Evolutionary conservation across 2,797 vertebrate genomes (phyloP), one percentile per base, ranked within the genome.

Genomic region (Poeciliopsis infans): DNA sequence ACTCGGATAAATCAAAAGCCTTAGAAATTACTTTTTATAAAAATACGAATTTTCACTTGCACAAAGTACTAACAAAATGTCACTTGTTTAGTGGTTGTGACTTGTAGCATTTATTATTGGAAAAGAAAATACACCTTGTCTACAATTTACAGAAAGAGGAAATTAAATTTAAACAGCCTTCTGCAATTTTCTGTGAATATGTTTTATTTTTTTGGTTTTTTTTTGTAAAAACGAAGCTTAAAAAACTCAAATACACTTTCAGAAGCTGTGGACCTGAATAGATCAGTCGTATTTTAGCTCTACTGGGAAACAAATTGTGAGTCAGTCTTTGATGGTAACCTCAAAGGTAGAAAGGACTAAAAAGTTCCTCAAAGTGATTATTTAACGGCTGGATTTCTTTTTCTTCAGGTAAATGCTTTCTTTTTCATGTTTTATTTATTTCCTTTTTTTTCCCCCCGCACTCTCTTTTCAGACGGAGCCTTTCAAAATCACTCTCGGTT

Each of bases 401-500:
- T 76, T 13, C 31, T 69, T 69, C 13, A 70, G 68, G 68, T 70
- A 73, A 69, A 71, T 57, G 20, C 4, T 31, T 18, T 75, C 41
- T 79, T 3, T 70, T 68, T 83, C 13, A 0, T 20, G 20, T 79
- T 70, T 70, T 77, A 43, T 85, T 72, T 79, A 66, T 78, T 47
- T 61, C 7, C 41, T 72, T 7, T 36, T 76, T 43, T 69, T 18
- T 11, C 12, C n/a, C 0, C 25, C 31, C 7, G 2, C 59, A 1
- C 33, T 68, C 6, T 72, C 6, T 47, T 86, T 88, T 72, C 86
- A 96, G 96, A 96, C 91, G 94, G 86, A 83, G 96, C 92, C 83
- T 97, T 97, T 93, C 97, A 98, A 88, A 99, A 97, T 91, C 97
- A 97, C 89, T 95, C 98, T 25, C 96, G 97, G 81, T 96, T 99